Base-by-base conservation (phyloP, 2,888 invertebrate species). In the Halocaridina rubra region DNA sequence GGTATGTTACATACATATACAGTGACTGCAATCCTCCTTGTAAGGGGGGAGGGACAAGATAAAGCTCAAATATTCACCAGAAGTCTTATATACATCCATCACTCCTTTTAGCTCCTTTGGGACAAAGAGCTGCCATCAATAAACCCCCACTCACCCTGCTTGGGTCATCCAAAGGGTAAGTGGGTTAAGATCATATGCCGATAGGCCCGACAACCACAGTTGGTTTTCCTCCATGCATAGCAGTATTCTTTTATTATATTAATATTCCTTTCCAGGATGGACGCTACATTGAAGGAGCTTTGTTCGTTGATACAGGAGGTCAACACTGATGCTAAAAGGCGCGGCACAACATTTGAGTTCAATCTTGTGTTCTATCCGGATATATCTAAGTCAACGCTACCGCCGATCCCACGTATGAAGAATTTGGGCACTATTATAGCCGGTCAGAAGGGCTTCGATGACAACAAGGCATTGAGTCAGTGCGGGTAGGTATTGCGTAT, bases 301-400 rank as follows among this genome's bases (percentile, higher is more conserved):
- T 98, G 98, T 0, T 95, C 96, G n/a, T 92, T 99, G 7, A 98
- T 99, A 0, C 98, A 98, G 90, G 99, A 99, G 93, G 99, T 99
- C 0, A 99, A 99, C 91, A 97, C 97, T 5, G 99, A 99, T 91
- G 97, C 99, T 0, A 93, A 98, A 74, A 94, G 96, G 80, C 97
- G 97, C 91, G 99, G 99, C 67, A 99, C 99, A 3, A 97, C 96
- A 90, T 99, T 99, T 91, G 98, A 97, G 91, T 99, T 99, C 92
- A 96, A 97, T 1, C 93, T 98, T n/a, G 53, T 84, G 22, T 72
- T 87, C 16, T 88, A 81, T 53, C 97, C 97, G 0, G 96, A 96
- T 89, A 78, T 89, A 46, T 84, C 88, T 89, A 92, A 92, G 89
- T n/a, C n/a, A n/a, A n/a, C n/a, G n/a, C n/a, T n/a, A n/a, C n/a